Evolutionary conservation across 2,113 vertebrate genomes (phyloP), one percentile per base, ranked within the genome.

Genomic region (Nycticebus coucang): DNA sequence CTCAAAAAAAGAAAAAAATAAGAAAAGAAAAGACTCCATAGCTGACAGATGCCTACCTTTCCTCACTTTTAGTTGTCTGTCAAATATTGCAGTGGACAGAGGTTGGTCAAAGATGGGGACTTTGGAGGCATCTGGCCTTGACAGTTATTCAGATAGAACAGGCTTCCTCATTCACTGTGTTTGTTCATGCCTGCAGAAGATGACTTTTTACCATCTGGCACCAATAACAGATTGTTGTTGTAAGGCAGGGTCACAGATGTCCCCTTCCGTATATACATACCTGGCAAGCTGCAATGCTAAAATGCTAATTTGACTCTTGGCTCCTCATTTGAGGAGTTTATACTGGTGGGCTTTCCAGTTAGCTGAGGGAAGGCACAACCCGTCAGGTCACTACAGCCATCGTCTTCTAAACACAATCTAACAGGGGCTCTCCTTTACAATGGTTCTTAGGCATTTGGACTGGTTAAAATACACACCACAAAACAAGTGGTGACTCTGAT

Each of bases 401-500:
- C 69, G 55, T 79, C 87, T 75, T 79, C 41, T 10, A 53, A 83
- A 45, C 37, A 45, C 80, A 75, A 21, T 81, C 87, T 74, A 93
- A 85, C 22, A 12, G 41, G 21, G 80, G 84, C n/a, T 97, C 97
- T 95, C 97, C 62, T 96, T 97, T 93, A 93, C 66, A 89, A 75
- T 8, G 45, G 45, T 60, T 96, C 96, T 93, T 84, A 93, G 97
- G 71, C 88, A 37, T 60, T 60, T 41, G 95, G 75, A 66, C 59
- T 94, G 94, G 95, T 87, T 85, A 17, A 55, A 94, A 94, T 75
- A 92, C 21, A 89, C 94, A 64, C 35, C 57, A 28, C 79, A 91
- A 89, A 62, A 60, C 62, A 60, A 95, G 41, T 50, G 24, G 64
- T 12, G 81, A 92, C 92, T 74, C 68, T 82, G 69, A 72, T 24